Conservation (phyloP, 2,888 invertebrate genomes). For the Macrosiphum euphorbiae region DNA sequence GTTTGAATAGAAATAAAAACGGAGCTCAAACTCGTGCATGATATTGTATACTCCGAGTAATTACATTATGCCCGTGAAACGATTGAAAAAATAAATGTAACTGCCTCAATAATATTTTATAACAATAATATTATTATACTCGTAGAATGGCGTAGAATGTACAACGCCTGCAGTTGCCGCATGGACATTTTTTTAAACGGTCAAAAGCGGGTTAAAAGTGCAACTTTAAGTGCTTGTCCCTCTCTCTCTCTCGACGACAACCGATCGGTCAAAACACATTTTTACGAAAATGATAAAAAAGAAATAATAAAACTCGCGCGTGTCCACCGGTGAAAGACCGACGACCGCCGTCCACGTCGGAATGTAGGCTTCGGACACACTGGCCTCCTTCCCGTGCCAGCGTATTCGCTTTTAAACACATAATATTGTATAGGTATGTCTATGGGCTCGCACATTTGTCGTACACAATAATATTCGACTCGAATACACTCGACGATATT, state of each 20-base stretch:
- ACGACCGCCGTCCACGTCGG: slow-evolving; percentile 20
- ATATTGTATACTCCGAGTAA: background rate
- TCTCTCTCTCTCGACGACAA: background rate
- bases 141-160: background rate
- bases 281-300: background rate
- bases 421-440: background rate
- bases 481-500: background rate
- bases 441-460: background rate
- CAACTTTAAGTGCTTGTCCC: background rate
- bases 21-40: background rate
- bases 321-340: slow-evolving; percentile 50
- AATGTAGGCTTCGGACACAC: slow-evolving; percentile 61
- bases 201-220: background rate
- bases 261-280: background rate
- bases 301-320: slow-evolving; percentile 22
- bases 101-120: background rate
- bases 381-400: slow-evolving; percentile 50
- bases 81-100: background rate
- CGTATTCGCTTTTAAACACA: slow-evolving; percentile 32
- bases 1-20: background rate
- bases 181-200: background rate
- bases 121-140: background rate
- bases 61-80: background rate
- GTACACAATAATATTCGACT: background rate
- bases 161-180: background rate